These are phyloP conservation scores for Tinea semifulvella DNA, from an alignment of 2,888 invertebrate species.

Conservation along the genomic window DNA sequence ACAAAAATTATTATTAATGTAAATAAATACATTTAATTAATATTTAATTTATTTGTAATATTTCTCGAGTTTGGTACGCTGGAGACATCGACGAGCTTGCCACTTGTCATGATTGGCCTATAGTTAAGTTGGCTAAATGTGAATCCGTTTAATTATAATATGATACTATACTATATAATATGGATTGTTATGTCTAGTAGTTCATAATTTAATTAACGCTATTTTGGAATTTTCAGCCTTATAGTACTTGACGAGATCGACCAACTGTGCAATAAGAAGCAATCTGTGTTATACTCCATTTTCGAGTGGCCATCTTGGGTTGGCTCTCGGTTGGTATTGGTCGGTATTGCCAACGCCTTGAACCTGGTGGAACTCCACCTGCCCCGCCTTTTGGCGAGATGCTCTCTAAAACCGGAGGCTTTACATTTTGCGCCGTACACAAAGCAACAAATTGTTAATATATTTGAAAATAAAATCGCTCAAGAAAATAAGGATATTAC, in stretches of 20 bases:
- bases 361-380: constrained; percentile 92
- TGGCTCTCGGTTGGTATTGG: constrained; percentile 76
- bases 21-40: no score
- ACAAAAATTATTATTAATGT: no score
- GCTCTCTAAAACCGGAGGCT: constrained; percentile 75
- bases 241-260: constrained; percentile 96
- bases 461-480: constrained; percentile 81
- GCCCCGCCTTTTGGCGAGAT: constrained; percentile 83
- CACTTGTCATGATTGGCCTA: no score
- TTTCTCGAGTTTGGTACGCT: no score
- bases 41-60: no score
- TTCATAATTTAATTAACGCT: no score
- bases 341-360: constrained; percentile 95
- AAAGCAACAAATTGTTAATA: constrained; percentile 86
- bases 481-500: constrained; percentile 73
- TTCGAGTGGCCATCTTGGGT: constrained; percentile 90
- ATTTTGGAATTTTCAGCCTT: constrained; percentile 62
- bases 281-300: constrained; percentile 89
- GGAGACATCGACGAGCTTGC: no score
- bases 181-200: no score
- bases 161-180: no score
- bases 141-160: no score
- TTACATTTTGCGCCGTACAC: constrained; percentile 94
- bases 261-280: constrained; percentile 84
- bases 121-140: no score